These are phyloP conservation scores for Lithodes maja DNA, from an alignment of 2,888 invertebrate species.

Conservation along the genomic window DNA sequence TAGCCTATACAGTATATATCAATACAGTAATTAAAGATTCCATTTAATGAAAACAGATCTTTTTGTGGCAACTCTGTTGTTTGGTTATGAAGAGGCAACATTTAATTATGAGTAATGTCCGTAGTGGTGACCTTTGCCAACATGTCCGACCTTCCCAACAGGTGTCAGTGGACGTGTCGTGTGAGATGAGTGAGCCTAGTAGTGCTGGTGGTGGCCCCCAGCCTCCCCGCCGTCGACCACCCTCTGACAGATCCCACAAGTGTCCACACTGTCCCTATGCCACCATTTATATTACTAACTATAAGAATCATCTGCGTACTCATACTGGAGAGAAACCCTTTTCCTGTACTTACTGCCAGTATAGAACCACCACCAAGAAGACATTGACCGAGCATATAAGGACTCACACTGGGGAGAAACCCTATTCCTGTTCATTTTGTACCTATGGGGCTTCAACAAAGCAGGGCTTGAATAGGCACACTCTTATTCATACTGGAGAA, in stretches of 20 bases:
- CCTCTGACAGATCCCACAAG: constrained; percentile 44
- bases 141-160: constrained; percentile 30
- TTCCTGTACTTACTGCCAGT: constrained; percentile 36
- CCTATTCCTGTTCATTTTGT: constrained; percentile 31
- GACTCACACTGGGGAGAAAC: constrained; percentile 45
- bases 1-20: too few relatives aligned
- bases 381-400: constrained; percentile 27
- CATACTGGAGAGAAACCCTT: constrained; percentile 51
- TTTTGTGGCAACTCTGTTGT: too few relatives aligned
- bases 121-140: too few relatives aligned
- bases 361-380: constrained; percentile 28
- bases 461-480: constrained; percentile 48
- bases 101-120: constrained; percentile 2
- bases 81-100: not conserved
- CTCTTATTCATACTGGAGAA: constrained; percentile 43
- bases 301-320: constrained; percentile 41
- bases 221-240: not conserved
- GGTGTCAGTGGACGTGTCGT: not conserved
- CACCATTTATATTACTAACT: constrained; percentile 48
- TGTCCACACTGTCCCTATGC: constrained; percentile 43
- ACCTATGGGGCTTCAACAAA: constrained; percentile 41
- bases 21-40: too few relatives aligned
- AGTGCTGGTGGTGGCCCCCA: not conserved
- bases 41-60: too few relatives aligned
- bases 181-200: constrained; percentile 12